phyloP scores from a whole-genome alignment of 2,888 invertebrate genomes.

The Steinernema carpocapsae region DNA sequence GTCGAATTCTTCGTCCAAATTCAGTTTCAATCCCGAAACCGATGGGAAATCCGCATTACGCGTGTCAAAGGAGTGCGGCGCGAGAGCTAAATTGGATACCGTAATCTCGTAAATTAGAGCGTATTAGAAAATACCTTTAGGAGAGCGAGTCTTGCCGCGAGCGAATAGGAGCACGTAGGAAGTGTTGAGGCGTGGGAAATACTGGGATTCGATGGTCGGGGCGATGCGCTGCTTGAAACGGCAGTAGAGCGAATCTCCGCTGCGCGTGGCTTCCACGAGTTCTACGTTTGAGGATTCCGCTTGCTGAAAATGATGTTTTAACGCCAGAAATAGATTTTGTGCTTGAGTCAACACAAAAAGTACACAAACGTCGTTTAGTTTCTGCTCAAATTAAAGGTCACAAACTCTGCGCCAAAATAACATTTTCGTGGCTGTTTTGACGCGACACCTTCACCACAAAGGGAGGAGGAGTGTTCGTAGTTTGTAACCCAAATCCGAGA shows the following conservation, averaged over 20 bases:
- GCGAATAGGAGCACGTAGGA: conserved; percentile 33
- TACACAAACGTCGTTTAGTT: no score
- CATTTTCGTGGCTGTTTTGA: background rate
- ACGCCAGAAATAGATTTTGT: background rate
- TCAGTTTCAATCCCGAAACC: conserved; percentile 11
- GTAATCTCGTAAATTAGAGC: background rate
- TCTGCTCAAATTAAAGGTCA: background rate
- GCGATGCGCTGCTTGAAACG: conserved; percentile 13
- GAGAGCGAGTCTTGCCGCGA: conserved; percentile 13
- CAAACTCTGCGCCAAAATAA: no score
- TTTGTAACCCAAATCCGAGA: no score
- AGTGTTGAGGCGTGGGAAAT: conserved; percentile 11
- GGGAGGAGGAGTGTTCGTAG: background rate
- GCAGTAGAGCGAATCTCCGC: conserved; percentile 15
- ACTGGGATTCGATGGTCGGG: conserved; percentile 3
- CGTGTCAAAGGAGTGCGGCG: conserved; percentile 24
- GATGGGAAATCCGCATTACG: conserved; percentile 12
- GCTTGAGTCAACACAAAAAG: no score
- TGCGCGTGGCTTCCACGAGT: conserved; percentile 16
- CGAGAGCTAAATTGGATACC: conserved; percentile 12
- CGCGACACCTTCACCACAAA: background rate
- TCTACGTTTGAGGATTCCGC: conserved; percentile 5
- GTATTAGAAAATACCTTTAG: background rate
- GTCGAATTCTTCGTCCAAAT: conserved; percentile 5
- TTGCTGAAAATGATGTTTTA: background rate